Percentiles rank a stretch among this genome's conserved stretches.
These are phyloP conservation scores for Propsilocerus akamusi DNA, from an alignment of 1,140 invertebrate genomes.

Conservation along the genomic window DNA sequence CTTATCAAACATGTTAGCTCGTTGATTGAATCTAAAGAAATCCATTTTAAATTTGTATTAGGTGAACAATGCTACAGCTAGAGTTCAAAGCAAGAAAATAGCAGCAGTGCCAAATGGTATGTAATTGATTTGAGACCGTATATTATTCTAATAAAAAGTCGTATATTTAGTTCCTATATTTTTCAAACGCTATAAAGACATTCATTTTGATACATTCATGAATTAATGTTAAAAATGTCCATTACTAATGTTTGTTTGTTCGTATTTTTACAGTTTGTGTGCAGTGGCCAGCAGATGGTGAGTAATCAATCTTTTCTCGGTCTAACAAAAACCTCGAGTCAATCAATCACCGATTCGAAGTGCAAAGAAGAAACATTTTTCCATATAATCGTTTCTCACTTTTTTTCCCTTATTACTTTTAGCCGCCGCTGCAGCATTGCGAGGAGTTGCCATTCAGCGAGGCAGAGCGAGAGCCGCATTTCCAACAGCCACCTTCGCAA, in stretches of 20 bases:
- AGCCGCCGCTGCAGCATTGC: conserved; percentile 38
- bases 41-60: conserved; percentile 24
- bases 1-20: background rate
- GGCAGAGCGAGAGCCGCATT: conserved; percentile 34
- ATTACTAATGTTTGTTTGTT: conserved; percentile 19
- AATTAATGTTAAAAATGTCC: conserved; percentile 14
- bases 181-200: background rate
- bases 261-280: conserved; percentile 63
- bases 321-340: too few species aligned
- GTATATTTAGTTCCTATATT: background rate
- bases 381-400: background rate
- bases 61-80: conserved; percentile 95
- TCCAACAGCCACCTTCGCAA: conserved; percentile 29
- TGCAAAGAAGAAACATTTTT: background rate
- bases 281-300: conserved; percentile 65
- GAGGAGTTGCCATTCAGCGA: conserved; percentile 47
- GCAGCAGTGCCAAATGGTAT: conserved; percentile 84
- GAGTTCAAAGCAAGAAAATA: conserved; percentile 96
- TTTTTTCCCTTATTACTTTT: background rate
- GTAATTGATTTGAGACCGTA: conserved; percentile 21
- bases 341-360: too few species aligned
- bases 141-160: background rate
- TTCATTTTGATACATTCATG: background rate
- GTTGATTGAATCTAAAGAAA: conserved; percentile 4
- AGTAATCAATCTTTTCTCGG: conserved; percentile 21